phyloP scores from a whole-genome alignment of 2,888 invertebrate genomes.

The Lasioglossum calceatum region DNA sequence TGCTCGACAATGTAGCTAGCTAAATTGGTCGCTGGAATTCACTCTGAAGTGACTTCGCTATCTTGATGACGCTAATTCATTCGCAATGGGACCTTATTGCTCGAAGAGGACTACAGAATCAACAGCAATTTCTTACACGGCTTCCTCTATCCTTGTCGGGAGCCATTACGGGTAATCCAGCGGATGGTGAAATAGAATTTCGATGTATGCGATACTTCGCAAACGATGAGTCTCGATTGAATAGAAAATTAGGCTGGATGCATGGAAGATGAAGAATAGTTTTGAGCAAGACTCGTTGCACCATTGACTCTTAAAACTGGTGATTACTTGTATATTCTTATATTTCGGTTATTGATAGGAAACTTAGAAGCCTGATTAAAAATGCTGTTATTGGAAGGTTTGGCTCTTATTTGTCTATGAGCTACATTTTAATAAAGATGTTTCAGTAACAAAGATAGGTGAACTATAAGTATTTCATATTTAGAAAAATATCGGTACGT shows the following conservation, averaged over 20 bases:
- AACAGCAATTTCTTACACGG: slow-evolving; percentile 41
- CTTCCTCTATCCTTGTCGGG: neutral
- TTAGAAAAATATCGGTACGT: neutral
- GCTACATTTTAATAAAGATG: neutral
- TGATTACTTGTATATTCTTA: neutral
- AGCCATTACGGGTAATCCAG: neutral
- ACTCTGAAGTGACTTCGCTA: slow-evolving; percentile 59
- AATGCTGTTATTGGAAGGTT: neutral
- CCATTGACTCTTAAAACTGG: neutral
- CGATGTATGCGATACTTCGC: slow-evolving; percentile 1
- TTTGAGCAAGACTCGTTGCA: neutral
- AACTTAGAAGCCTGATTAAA: neutral
- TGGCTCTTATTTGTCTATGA: neutral
- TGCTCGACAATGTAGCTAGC: slow-evolving; percentile 63
- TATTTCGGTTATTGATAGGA: neutral
- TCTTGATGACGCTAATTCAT: slow-evolving; percentile 64
- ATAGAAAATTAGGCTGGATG: slow-evolving; percentile 12
- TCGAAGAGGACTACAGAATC: slow-evolving; percentile 17
- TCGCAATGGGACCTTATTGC: slow-evolving; percentile 51
- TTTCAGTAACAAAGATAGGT: neutral
- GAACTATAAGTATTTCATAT: neutral
- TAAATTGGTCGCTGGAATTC: slow-evolving; percentile 62
- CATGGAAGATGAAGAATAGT: neutral
- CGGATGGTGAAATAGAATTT: neutral
- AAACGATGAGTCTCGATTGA: slow-evolving; percentile 15